Base-by-base conservation (phyloP, 1,140 invertebrate genomes). In the Monochamus saltuarius region DNA sequence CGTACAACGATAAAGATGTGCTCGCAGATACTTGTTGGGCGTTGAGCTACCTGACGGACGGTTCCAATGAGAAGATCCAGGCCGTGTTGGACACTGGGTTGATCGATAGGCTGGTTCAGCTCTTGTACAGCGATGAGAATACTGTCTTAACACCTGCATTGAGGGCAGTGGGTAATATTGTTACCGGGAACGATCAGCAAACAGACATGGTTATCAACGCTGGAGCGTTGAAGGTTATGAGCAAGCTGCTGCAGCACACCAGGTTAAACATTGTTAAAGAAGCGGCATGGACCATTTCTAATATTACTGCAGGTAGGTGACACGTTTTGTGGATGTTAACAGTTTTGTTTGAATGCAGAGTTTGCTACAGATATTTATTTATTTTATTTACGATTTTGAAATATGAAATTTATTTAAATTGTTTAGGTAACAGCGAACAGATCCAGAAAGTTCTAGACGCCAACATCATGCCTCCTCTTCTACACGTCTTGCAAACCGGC, bases 261-360 rank as follows among this genome's bases (percentile, higher is more conserved):
- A 65, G 68, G 22, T 42, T 74, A 59, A 90, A 89, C 73, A 89
- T 90, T 67, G 88, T 89, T 73, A 90, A 90, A 78, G 97, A 99
- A 82, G 96, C 97, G 13, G 95, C 98, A 6, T 99, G 97, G 97
- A 98, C 98, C 79, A 81, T 99, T 38, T 98, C 95, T 0, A 99
- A 99, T 79, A 95, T 99, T 36, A 99, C 97, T 62, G 97, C 97
- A 29, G 97, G 97, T 51, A 53, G n/a, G n/a, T n/a, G n/a, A n/a
- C n/a, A n/a, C n/a, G n/a, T n/a, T n/a, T n/a, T n/a, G n/a, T n/a
- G n/a, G n/a, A n/a, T n/a, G n/a, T n/a, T n/a, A n/a, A n/a, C n/a
- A n/a, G n/a, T n/a, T n/a, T n/a, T n/a, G n/a, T n/a, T n/a, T n/a
- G n/a, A n/a, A n/a, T n/a, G n/a, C n/a, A n/a, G n/a, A n/a, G n/a